These are phyloP conservation scores for Brachyopa scutellaris DNA, from an alignment of 2,888 invertebrate genomes.

Conservation along the genomic window DNA sequence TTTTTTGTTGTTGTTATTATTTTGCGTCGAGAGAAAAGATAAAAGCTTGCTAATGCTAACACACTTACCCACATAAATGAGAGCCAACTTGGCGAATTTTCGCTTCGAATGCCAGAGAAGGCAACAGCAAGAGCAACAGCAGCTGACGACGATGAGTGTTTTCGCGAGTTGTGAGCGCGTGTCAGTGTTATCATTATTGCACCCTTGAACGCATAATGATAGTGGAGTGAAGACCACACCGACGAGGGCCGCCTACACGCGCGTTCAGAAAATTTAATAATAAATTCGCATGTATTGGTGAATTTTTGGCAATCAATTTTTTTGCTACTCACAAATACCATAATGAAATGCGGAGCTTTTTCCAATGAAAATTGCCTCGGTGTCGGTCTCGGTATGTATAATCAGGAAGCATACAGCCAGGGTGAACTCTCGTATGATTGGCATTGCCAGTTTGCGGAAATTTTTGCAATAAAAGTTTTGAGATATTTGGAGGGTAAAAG, in stretches of 20 bases:
- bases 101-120: slow-evolving; percentile 45
- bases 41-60: slow-evolving; percentile 68
- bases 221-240: no score
- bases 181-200: slow-evolving; percentile 33
- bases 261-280: not conserved
- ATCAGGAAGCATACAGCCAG: not conserved
- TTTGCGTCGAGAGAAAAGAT: slow-evolving; percentile 39
- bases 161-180: slow-evolving; percentile 5
- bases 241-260: slow-evolving; percentile 27
- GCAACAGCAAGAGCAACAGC: no score
- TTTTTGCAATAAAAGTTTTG: no score
- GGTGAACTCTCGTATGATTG: no score
- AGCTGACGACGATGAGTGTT: slow-evolving; percentile 35
- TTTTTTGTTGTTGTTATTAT: slow-evolving; percentile 33
- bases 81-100: slow-evolving; percentile 33
- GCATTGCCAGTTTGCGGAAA: slow-evolving; percentile 11
- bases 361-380: not conserved
- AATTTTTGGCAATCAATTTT: slow-evolving; percentile 33
- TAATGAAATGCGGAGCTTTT: not conserved
- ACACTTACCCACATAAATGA: slow-evolving; percentile 65
- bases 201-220: slow-evolving; percentile 44
- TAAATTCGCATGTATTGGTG: not conserved
- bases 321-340: not conserved
- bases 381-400: not conserved
- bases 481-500: no score